Base-by-base conservation (phyloP, 2,113 vertebrate species). In the Oostethus manadensis region DNA sequence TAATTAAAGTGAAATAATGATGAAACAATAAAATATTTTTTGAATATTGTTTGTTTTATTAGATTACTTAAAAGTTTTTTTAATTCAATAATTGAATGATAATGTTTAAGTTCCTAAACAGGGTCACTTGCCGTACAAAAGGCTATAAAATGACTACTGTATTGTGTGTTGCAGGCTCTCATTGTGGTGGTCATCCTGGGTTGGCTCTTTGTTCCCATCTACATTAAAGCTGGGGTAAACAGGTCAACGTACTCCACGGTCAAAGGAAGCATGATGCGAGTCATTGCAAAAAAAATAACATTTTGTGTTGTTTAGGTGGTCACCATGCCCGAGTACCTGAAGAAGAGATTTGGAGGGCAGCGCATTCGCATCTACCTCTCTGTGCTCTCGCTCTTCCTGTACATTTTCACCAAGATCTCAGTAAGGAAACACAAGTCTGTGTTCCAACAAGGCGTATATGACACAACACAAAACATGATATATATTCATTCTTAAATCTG, bases 321-420 rank as follows among this genome's bases (percentile, higher is more conserved):
- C 72, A 97, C 94, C 7, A 99, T 99, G 97, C 96, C 97, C 0
- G 96, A 99, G 77, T 98, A 99, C 49, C 84, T 98, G 70, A 92
- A 73, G 89, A 98, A 96, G 71, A 88, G 96, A 45, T 98, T 98
- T 50, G 96, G 95, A 43, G 97, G 96, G n/a, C 88, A 93, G 7
- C 84, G 95, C 4, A 98, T 99, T 67, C 91, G 93, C 54, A 1
- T 97, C 68, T 98, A 99, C 73, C 89, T 99, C 51, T 98, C 97
- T 0, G 1, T 97, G 54, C 92, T 98, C 9, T 99, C 96, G 2
- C 75, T 99, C 53, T 9, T 91, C 51, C 86, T 99, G 4, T 98
- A 99, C 49, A 76, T 97, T 54, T 95, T 98, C 79, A 98, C 94
- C 56, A 98, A 99, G 88, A 97, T 99, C 84, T 99, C 97, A n/a